Percentiles rank a stretch among this genome's conserved stretches.
These are phyloP conservation scores for Sinosuthora webbiana DNA, from an alignment of 2,113 vertebrate species.

Conservation along the genomic window DNA sequence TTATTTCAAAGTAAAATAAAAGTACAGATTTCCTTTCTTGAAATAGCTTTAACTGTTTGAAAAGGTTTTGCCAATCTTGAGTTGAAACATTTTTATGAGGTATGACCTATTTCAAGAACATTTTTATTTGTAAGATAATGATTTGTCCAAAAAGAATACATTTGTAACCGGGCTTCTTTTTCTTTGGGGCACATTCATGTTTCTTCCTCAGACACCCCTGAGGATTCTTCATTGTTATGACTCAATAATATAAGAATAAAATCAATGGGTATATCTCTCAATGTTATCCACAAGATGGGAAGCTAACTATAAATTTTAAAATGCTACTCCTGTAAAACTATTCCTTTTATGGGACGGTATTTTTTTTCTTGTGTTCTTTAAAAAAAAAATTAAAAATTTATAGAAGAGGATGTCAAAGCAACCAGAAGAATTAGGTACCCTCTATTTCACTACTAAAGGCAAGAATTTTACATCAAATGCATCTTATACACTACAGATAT, in stretches of 20 bases:
- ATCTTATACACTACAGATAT: background rate
- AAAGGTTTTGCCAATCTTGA: background rate
- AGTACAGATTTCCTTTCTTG: background rate
- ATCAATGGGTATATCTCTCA: background rate
- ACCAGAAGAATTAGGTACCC: background rate
- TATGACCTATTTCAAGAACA: background rate
- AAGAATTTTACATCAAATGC: background rate
- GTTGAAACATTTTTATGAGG: background rate
- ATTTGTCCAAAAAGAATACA: background rate
- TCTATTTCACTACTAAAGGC: background rate
- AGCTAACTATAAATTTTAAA: background rate
- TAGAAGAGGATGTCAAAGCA: background rate
- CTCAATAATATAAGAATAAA: background rate
- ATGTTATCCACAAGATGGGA: background rate
- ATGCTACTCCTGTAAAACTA: background rate
- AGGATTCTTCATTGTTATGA: background rate
- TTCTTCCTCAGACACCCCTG: background rate
- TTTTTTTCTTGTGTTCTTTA: too few species aligned
- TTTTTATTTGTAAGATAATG: background rate
- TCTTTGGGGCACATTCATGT: background rate
- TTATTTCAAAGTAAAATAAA: background rate
- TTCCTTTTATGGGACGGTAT: background rate
- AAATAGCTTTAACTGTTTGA: background rate
- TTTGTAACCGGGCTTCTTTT: background rate
- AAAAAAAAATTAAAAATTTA: background rate